Conservation (phyloP, 2,797 vertebrate species). For the Hypotaenidia philippensis region DNA sequence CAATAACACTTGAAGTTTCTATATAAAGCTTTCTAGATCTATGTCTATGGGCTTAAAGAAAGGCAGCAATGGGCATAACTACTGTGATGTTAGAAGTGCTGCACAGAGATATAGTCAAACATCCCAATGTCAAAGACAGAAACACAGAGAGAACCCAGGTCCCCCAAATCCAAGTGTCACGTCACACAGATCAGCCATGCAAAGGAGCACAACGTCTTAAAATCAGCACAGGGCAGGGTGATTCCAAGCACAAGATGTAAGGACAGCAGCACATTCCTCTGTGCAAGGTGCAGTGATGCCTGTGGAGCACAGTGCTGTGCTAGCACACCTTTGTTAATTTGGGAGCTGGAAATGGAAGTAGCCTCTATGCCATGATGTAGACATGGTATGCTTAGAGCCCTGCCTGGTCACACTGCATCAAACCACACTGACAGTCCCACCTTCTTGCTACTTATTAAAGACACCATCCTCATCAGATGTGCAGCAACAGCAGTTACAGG, state of each 20-base stretch:
- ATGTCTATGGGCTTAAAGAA: neutral
- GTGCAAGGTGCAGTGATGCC: rapidly evolving
- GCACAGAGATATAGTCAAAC: neutral
- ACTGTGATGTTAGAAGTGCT: neutral
- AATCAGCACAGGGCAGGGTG: neutral
- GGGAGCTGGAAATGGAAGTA: neutral
- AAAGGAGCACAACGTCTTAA: neutral
- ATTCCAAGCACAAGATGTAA: neutral
- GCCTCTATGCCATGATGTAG: rapidly evolving
- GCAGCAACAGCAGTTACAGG: neutral
- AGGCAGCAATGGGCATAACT: neutral
- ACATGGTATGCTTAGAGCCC: neutral
- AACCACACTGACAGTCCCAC: rapidly evolving
- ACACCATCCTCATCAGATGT: rapidly evolving
- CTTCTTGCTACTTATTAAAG: rapidly evolving
- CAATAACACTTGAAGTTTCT: neutral
- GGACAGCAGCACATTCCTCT: neutral
- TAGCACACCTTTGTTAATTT: neutral
- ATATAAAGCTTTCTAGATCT: neutral
- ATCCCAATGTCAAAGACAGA: neutral
- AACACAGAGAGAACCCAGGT: neutral
- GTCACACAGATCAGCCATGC: neutral
- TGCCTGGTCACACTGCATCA: neutral
- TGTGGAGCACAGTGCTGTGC: neutral
- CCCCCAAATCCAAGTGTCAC: rapidly evolving